Percentiles rank a stretch among this genome's conserved stretches.
phyloP scores from a whole-genome alignment of 2,888 invertebrate genomes.

The Tachina grossa region DNA sequence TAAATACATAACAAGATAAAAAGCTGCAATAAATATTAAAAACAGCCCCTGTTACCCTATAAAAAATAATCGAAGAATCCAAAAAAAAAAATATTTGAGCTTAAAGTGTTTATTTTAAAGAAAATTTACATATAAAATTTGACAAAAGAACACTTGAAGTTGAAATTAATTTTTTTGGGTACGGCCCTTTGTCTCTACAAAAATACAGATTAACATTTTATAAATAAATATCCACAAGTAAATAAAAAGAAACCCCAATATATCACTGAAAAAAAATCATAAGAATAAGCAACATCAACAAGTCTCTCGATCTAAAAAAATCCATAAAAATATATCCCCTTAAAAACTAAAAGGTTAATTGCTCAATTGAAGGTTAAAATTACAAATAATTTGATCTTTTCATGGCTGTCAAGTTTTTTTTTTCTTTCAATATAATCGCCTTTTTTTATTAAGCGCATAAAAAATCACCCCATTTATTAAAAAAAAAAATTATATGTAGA shows the following conservation, averaged over 20 bases:
- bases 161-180: too few relatives aligned
- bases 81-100: too few relatives aligned
- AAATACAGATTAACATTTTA: background rate
- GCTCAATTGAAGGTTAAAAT: conserved; percentile 58
- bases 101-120: too few relatives aligned
- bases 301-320: conserved; percentile 3
- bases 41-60: too few relatives aligned
- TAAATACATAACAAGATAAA: too few relatives aligned
- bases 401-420: conserved; percentile 50
- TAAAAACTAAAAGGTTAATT: conserved; percentile 62
- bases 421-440: conserved; percentile 47
- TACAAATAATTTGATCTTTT: conserved; percentile 61
- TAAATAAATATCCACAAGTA: too few relatives aligned
- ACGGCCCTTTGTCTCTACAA: too few relatives aligned
- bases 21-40: too few relatives aligned
- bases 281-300: conserved; percentile 10
- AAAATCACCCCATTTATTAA: conserved; percentile 62
- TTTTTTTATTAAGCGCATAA: conserved; percentile 67
- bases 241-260: too few relatives aligned
- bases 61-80: too few relatives aligned
- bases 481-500: conserved; percentile 14
- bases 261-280: background rate
- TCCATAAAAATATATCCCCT: conserved; percentile 6
- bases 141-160: too few relatives aligned
- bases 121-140: too few relatives aligned